Percentiles rank a stretch among this genome's conserved stretches.
These are phyloP conservation scores for Taphrorychus bicolor DNA, from an alignment of 2,888 invertebrate species.

Conservation along the genomic window DNA sequence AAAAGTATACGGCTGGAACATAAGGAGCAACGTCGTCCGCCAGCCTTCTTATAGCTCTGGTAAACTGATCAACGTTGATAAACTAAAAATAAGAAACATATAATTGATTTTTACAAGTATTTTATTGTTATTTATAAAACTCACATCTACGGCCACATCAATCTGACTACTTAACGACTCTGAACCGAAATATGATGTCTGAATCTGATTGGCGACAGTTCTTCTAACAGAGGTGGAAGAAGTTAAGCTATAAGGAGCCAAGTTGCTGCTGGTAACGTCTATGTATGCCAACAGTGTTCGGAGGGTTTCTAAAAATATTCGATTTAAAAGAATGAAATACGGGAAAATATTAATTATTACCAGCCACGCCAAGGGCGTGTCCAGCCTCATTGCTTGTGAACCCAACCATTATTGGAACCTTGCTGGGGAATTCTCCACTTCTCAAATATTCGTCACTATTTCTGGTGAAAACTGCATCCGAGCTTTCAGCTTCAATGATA, in stretches of 20 bases:
- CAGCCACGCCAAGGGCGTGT: conserved; percentile 20
- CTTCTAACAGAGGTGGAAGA: neutral
- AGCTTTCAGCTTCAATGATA: conserved; percentile 11
- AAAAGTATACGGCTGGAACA: conserved; percentile 18
- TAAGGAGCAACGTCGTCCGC: conserved; percentile 18
- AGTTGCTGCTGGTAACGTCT: conserved; percentile 11
- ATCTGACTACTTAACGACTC: conserved; percentile 1
- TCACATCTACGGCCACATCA: conserved; percentile 20
- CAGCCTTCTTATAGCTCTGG: conserved; percentile 18
- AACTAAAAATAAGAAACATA: conserved; percentile 16
- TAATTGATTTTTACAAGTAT: neutral
- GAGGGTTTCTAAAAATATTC: conserved; percentile 15
- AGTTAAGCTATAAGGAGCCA: conserved; percentile 27
- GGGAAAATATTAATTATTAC: neutral
- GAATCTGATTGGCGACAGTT: conserved; percentile 17
- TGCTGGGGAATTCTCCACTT: conserved; percentile 22
- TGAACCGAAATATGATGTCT: conserved; percentile 5
- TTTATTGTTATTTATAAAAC: neutral
- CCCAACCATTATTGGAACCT: conserved; percentile 28
- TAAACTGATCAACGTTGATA: conserved; percentile 29
- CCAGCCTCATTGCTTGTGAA: conserved; percentile 29
- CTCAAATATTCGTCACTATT: conserved; percentile 20
- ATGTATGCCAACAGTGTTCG: conserved; percentile 8
- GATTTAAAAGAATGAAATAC: neutral
- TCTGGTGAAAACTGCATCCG: conserved; percentile 20